Conservation (phyloP, 2,113 vertebrate species). For the Bos indicus region DNA sequence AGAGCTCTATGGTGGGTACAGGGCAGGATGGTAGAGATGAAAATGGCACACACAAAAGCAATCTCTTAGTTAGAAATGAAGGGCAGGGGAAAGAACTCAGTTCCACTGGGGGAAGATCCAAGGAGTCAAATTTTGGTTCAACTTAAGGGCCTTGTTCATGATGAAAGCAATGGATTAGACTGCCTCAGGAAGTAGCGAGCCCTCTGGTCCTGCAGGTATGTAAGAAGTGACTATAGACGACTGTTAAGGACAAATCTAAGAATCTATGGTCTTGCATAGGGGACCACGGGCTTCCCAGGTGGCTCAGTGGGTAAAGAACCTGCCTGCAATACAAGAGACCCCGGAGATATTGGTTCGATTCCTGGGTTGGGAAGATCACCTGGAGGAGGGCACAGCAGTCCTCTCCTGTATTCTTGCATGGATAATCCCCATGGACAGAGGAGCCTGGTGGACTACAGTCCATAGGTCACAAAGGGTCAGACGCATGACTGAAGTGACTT, state of each 20-base stretch:
- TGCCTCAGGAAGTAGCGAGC: background rate
- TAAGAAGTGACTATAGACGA: background rate
- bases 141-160: background rate
- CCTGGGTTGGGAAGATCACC: background rate
- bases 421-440: background rate
- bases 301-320: background rate
- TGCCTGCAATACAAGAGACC: background rate
- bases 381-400: background rate
- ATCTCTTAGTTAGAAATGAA: background rate
- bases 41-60: background rate
- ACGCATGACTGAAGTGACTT: background rate
- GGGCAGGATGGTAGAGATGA: background rate
- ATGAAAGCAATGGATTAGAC: background rate
- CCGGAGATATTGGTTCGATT: accelerated
- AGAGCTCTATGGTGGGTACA: background rate
- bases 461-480: background rate
- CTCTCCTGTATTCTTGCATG: background rate
- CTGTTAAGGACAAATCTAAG: background rate
- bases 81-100: background rate
- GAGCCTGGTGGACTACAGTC: background rate
- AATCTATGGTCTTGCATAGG: background rate
- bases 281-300: background rate
- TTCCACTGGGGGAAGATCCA: background rate
- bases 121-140: background rate
- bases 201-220: background rate